phyloP scores from a whole-genome alignment of 2,888 invertebrate genomes.

The Diaperis boleti region DNA sequence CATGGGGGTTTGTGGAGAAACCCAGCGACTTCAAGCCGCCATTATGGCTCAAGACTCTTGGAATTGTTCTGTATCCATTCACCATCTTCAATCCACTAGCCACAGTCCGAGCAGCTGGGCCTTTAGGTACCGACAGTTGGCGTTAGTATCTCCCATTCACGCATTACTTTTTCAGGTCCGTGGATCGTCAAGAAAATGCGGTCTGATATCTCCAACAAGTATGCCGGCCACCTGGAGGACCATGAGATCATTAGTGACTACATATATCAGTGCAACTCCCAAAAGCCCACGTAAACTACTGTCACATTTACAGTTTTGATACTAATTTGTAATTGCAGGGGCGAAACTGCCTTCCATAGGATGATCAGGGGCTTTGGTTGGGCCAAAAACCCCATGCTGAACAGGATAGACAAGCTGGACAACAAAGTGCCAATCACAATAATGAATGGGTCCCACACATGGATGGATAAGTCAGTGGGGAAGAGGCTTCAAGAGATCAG shows the following conservation, averaged over 20 bases:
- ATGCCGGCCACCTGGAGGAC: slow-evolving; percentile 75
- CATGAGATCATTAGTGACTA: slow-evolving; percentile 86
- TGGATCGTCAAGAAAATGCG: slow-evolving; percentile 88
- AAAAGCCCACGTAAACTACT: slow-evolving; percentile 80
- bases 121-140: slow-evolving; percentile 71
- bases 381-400: slow-evolving; percentile 97
- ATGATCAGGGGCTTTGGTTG: slow-evolving; percentile 92
- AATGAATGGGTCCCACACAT: slow-evolving; percentile 92
- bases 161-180: slow-evolving; percentile 72
- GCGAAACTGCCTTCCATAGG: slow-evolving; percentile 91
- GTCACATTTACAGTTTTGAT: no score
- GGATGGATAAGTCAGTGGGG: slow-evolving; percentile 91
- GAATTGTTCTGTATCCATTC: slow-evolving; percentile 78
- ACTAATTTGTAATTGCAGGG: slow-evolving; percentile 70
- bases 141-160: slow-evolving; percentile 63
- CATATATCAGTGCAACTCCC: slow-evolving; percentile 96
- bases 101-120: slow-evolving; percentile 90
- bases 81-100: slow-evolving; percentile 87
- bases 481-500: slow-evolving; percentile 80
- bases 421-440: slow-evolving; percentile 86
- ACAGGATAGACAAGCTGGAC: slow-evolving; percentile 78
- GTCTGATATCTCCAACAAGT: slow-evolving; percentile 90
- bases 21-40: slow-evolving; percentile 75
- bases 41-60: slow-evolving; percentile 83
- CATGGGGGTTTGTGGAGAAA: slow-evolving; percentile 80